phyloP scores from a whole-genome alignment of 1,140 invertebrate species.

The Andricus grossulariae region DNA sequence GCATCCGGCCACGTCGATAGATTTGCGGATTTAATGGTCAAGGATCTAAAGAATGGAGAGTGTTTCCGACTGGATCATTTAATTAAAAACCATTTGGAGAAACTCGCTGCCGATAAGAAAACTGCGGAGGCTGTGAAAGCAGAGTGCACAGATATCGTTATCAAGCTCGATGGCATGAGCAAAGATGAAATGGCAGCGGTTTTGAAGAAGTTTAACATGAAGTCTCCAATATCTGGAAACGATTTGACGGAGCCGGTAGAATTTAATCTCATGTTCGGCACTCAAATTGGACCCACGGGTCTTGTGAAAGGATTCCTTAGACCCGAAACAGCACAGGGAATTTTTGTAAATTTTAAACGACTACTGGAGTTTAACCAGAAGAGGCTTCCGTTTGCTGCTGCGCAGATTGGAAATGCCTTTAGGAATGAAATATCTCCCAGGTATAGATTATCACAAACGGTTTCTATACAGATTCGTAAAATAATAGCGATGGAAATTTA shows the following conservation, averaged over 20 bases:
- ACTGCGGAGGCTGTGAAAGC: slow-evolving; percentile 82
- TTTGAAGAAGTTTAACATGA: slow-evolving; percentile 93
- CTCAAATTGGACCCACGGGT: slow-evolving; percentile 97
- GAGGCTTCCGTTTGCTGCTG: slow-evolving; percentile 96
- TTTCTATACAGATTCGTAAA: neutral
- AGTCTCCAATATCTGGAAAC: slow-evolving; percentile 95
- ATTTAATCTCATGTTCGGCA: slow-evolving; percentile 99
- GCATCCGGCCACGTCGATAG: slow-evolving; percentile 99
- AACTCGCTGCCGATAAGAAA: slow-evolving; percentile 91
- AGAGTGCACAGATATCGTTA: slow-evolving; percentile 88
- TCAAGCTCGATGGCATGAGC: slow-evolving; percentile 90
- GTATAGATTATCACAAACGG: neutral
- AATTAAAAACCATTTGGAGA: slow-evolving; percentile 97
- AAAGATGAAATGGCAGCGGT: slow-evolving; percentile 92
- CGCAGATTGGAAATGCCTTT: slow-evolving; percentile 98
- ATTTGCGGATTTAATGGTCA: slow-evolving; percentile 99
- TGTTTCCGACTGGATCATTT: slow-evolving; percentile 98
- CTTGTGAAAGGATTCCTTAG: slow-evolving; percentile 94
- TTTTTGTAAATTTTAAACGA: slow-evolving; percentile 99
- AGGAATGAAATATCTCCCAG: slow-evolving; percentile 99
- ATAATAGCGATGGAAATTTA: too few relatives aligned
- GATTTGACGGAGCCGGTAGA: slow-evolving; percentile 96
- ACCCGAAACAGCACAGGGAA: slow-evolving; percentile 99
- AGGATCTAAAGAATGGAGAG: slow-evolving; percentile 96
- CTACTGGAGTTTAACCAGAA: slow-evolving; percentile 98